These are phyloP conservation scores for Tribolium madens DNA, from an alignment of 1,140 invertebrate species.

Conservation along the genomic window DNA sequence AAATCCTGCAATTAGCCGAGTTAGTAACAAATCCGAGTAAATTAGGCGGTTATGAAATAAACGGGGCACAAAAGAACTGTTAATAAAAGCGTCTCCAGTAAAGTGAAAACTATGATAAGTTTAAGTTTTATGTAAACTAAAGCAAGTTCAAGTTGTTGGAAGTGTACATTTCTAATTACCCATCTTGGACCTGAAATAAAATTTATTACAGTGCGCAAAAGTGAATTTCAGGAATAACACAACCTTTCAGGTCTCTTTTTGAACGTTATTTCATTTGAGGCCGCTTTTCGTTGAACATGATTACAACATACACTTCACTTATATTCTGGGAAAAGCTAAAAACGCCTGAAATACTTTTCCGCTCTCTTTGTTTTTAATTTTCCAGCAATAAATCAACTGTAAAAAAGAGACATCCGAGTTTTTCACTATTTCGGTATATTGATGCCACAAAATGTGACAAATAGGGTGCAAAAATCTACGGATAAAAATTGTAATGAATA, in stretches of 20 bases:
- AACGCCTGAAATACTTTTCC: constrained; percentile 38
- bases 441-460: not conserved
- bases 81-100: not conserved
- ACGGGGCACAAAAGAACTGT: not conserved
- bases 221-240: constrained; percentile 1
- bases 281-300: constrained; percentile 24
- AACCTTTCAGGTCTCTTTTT: constrained; percentile 21
- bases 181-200: not conserved
- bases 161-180: not conserved
- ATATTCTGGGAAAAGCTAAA: constrained; percentile 24
- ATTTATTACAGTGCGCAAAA: not conserved
- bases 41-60: not conserved
- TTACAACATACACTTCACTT: constrained; percentile 32
- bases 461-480: not conserved
- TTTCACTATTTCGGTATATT: not conserved
- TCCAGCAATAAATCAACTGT: constrained; percentile 40
- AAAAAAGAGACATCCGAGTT: constrained; percentile 19
- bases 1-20: not conserved
- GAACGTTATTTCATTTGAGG: constrained; percentile 21
- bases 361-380: constrained; percentile 36
- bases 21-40: not conserved
- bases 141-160: not conserved
- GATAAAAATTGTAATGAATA: constrained; percentile 24
- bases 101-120: not conserved
- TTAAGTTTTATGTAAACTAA: not conserved